A percentile compares a stretch with the other conserved stretches of the same genome.
phyloP scores from a whole-genome alignment of 2,113 vertebrate species.

The Pterocles gutturalis region DNA sequence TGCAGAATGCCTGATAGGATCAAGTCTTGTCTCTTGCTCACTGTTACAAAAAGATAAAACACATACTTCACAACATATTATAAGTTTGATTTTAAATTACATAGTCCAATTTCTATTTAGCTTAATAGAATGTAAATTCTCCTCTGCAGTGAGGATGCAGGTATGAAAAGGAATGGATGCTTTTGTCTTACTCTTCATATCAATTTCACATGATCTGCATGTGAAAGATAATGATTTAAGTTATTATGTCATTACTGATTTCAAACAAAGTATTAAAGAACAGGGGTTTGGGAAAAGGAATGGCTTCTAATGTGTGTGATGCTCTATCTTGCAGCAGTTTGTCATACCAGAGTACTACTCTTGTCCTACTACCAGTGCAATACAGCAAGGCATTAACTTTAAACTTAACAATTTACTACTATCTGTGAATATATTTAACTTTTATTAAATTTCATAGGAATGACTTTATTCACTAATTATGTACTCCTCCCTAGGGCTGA shows the following conservation, averaged over 20 bases:
- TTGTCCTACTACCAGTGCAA: not conserved
- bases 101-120: not conserved
- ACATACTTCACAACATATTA: not conserved
- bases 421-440: slow-evolving; percentile 15
- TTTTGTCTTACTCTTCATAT: not conserved
- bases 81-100: not conserved
- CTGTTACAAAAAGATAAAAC: not conserved
- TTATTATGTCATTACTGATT: not conserved
- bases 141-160: not conserved
- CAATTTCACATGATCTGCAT: not conserved
- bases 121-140: not conserved
- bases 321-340: not conserved
- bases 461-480: slow-evolving; percentile 9
- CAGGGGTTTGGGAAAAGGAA: not conserved
- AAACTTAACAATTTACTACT: slow-evolving; percentile 1
- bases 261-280: not conserved
- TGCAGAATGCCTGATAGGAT: not conserved
- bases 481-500: not conserved
- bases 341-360: not conserved
- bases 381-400: slow-evolving; percentile 17
- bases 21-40: not conserved
- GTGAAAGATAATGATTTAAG: not conserved
- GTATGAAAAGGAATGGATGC: not conserved
- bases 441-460: slow-evolving; percentile 35
- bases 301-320: not conserved